Percentiles rank a stretch among this genome's conserved stretches.
These are phyloP conservation scores for Monochamus saltuarius DNA, from an alignment of 1,140 invertebrate genomes.

Conservation along the genomic window DNA sequence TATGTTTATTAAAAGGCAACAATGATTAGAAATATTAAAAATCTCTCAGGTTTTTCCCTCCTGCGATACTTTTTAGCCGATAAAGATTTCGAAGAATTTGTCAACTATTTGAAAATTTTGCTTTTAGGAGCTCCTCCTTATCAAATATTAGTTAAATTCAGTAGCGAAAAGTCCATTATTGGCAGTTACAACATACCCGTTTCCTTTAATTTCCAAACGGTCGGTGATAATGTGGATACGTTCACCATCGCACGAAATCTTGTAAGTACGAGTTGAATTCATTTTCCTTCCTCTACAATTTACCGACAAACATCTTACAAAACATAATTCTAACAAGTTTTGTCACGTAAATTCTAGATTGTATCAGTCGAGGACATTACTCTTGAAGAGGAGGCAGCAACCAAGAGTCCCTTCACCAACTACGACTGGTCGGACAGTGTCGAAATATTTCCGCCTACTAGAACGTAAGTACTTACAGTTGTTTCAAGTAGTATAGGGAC, in stretches of 20 bases:
- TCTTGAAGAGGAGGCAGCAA: background rate
- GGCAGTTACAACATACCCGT: constrained; percentile 28
- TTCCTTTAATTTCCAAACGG: constrained; percentile 22
- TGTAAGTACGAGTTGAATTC: too few species aligned
- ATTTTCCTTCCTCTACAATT: too few species aligned
- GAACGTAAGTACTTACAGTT: background rate
- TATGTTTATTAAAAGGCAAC: too few species aligned
- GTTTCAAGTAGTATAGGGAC: too few species aligned
- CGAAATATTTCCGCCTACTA: constrained; percentile 7
- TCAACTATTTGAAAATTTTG: background rate
- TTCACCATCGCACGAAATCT: constrained; percentile 22
- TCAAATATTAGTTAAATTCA: constrained; percentile 18
- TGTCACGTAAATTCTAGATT: constrained; percentile 7
- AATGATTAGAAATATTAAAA: too few species aligned
- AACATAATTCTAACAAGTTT: background rate
- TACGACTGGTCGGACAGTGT: constrained; percentile 22
- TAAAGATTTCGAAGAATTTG: background rate
- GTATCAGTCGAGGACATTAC: constrained; percentile 6
- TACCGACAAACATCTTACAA: background rate
- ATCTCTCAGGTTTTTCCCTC: too few species aligned
- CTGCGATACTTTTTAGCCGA: background rate
- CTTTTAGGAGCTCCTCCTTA: constrained; percentile 18
- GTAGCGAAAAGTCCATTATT: constrained; percentile 3
- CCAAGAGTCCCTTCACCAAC: constrained; percentile 32
- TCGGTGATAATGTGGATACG: background rate